Evolutionary conservation across 2,113 vertebrate species (phyloP).

Genomic region (Ciconia boyciana): DNA sequence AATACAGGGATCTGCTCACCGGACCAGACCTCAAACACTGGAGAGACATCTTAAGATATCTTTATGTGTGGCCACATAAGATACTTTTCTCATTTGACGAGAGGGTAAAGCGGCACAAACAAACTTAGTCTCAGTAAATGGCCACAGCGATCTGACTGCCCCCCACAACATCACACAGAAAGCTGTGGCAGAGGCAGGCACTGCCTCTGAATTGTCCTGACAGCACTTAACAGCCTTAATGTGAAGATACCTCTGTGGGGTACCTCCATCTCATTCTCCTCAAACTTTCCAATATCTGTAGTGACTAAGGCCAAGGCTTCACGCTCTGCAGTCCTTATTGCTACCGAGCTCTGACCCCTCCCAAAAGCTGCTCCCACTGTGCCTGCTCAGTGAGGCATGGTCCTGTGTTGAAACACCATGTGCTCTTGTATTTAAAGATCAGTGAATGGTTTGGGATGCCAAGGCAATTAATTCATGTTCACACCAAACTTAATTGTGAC

Average conservation of each 20-base stretch:
- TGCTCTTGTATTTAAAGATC: not conserved
- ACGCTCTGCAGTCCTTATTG: rapidly evolving
- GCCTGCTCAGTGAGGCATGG: not conserved
- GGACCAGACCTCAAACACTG: not conserved
- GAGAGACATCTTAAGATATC: not conserved
- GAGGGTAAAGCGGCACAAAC: not conserved
- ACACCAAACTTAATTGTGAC: not conserved
- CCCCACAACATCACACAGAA: not conserved
- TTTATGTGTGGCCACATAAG: not conserved
- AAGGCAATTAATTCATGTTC: not conserved
- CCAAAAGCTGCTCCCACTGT: not conserved
- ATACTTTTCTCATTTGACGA: not conserved
- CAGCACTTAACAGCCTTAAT: not conserved
- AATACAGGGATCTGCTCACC: not conserved
- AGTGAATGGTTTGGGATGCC: not conserved
- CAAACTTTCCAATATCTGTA: not conserved
- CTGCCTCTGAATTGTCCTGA: not conserved
- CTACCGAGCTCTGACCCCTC: not conserved
- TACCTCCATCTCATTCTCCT: not conserved
- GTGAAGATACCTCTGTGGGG: not conserved
- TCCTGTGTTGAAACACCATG: not conserved
- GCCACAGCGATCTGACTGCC: not conserved
- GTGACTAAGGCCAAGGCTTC: not conserved
- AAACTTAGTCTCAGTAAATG: not conserved
- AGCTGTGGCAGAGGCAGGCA: not conserved